phyloP scores from a whole-genome alignment of 2,113 vertebrate genomes.

The Spheniscus mendiculus region DNA sequence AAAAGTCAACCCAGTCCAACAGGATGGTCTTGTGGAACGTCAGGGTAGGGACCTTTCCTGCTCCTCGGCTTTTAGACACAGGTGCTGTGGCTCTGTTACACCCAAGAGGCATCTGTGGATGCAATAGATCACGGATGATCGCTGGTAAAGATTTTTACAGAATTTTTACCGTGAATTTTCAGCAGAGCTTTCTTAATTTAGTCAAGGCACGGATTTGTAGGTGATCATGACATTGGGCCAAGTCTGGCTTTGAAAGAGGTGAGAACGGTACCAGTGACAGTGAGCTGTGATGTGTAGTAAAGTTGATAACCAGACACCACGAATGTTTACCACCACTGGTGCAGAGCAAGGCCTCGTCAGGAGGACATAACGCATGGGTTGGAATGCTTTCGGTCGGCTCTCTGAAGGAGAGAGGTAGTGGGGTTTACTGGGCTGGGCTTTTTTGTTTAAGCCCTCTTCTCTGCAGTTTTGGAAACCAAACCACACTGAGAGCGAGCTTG shows the following conservation, averaged over 20 bases:
- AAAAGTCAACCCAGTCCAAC: not conserved
- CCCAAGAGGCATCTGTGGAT: not conserved
- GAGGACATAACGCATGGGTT: rapidly evolving
- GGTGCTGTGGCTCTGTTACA: rapidly evolving
- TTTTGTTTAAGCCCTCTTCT: not conserved
- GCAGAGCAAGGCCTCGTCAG: not conserved
- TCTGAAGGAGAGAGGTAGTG: not conserved
- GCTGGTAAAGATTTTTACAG: not conserved
- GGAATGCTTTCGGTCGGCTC: not conserved
- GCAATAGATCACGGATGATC: rapidly evolving
- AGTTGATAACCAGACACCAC: not conserved
- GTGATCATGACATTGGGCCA: not conserved
- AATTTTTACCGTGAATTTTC: not conserved
- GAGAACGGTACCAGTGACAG: not conserved
- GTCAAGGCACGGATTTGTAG: too few species aligned
- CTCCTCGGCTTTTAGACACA: not conserved
- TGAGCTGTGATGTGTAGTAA: not conserved
- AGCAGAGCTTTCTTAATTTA: not conserved
- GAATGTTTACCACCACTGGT: not conserved
- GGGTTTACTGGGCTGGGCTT: not conserved
- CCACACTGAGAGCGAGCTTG: not conserved
- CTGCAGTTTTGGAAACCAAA: not conserved
- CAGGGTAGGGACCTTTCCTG: not conserved
- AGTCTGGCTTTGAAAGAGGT: not conserved
- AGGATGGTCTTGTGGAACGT: not conserved